A percentile compares a stretch with the other conserved stretches of the same genome.
Evolutionary conservation across 1,140 invertebrate species (phyloP).

Genomic region (Sipha flava): DNA sequence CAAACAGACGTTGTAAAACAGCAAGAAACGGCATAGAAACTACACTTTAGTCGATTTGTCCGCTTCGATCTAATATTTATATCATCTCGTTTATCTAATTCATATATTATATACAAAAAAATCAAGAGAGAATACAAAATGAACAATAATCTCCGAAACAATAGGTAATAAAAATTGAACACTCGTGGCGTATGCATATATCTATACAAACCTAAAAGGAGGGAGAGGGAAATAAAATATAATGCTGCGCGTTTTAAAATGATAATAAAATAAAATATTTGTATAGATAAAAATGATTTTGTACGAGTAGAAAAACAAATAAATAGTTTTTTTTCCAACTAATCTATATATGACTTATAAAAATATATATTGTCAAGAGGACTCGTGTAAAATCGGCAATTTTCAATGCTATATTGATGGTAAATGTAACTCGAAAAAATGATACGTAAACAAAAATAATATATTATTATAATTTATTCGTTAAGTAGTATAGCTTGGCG

Average conservation of each 20-base stretch:
- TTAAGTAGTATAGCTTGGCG: not conserved
- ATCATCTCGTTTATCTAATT: not conserved
- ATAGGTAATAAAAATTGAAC: slow-evolving; percentile 20
- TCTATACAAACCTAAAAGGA: not conserved
- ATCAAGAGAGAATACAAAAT: not conserved
- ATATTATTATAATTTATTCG: not conserved
- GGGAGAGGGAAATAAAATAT: not conserved
- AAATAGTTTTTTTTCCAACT: not conserved
- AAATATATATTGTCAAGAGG: not conserved
- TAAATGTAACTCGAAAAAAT: not conserved
- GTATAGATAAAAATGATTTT: not conserved
- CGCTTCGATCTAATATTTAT: not conserved
- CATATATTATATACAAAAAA: not conserved
- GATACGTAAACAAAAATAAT: not conserved
- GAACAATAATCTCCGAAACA: not conserved
- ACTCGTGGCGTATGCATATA: slow-evolving; percentile 8
- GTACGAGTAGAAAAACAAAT: slow-evolving; percentile 7
- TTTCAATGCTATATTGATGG: not conserved
- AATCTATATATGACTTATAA: not conserved
- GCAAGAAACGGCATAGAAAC: not conserved
- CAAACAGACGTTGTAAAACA: not conserved
- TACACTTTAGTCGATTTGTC: not conserved
- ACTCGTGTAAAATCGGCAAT: not conserved
- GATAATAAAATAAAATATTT: not conserved
- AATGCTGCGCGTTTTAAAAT: not conserved